Base-by-base conservation (phyloP, 1,140 invertebrate species). In the Orius insidiosus region DNA sequence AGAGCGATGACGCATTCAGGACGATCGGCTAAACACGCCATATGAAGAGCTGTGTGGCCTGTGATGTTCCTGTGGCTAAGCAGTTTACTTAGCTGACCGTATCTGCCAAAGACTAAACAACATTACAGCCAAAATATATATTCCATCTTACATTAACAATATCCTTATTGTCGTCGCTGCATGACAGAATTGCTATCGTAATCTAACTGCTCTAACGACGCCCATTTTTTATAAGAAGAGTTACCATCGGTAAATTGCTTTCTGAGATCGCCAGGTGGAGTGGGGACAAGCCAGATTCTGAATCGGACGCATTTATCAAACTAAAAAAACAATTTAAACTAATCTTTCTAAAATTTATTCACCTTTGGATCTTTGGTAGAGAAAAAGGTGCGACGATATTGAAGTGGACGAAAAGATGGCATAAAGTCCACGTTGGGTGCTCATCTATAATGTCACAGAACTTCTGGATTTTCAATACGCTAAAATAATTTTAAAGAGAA, bases 1-100 rank as follows among this genome's bases (percentile, higher is more conserved):
- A 95, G 61, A 9, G 81, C 78, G 54, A 84, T 83, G 0, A 93
- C 85, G 58, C 84, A 89, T 4, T 92, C 86, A 0, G 84, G 78
- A 52, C 85, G 81, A 55, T 92, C 80, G 1, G 72, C 74, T 1
- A 78, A 59, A 59, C 88, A 93, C 3, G 88, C 86, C 42, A 86
- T 64, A 58, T 92, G 86, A 1, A 94, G 63, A 0, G 89, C 83
- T 0, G 87, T 89, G 52, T 85, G 75, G 0, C 86, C 87, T 52
- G 77, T 74, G 18, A 70, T 69, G 60, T 94, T 92, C 46, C 76
- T 68, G 49, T 71, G 68, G 57, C 92, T 89, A n/a, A 88, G 61
- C 13, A 24, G 31, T 43, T 48, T 48, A 33, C 9, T 15, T 33
- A 11, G 16, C 24, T 31, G n/a, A 16, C 19, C 35, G 4, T 14